Conservation (phyloP, 2,113 vertebrate genomes). For the Gallinago media region DNA sequence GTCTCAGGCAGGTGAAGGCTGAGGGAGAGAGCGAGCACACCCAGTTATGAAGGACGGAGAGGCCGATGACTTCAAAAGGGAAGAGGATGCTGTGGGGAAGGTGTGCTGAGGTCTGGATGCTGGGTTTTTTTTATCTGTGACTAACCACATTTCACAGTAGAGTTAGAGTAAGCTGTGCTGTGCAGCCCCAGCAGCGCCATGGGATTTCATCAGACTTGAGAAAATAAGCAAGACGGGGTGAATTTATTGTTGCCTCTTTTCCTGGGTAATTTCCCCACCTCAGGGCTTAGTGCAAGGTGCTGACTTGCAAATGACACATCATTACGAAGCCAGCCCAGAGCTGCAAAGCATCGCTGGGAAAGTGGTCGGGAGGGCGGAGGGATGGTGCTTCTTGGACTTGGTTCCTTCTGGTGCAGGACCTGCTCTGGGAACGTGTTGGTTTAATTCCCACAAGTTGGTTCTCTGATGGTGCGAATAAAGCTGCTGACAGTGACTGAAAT, state of each 20-base stretch:
- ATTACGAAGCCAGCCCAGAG: conserved; percentile 41
- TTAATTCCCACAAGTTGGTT: conserved; percentile 61
- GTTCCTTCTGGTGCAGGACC: conserved; percentile 23
- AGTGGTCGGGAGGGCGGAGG: background rate
- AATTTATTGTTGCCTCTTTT: conserved; percentile 47
- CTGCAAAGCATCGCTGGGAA: conserved; percentile 57
- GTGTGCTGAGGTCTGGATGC: conserved; percentile 32
- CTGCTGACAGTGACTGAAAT: conserved; percentile 62
- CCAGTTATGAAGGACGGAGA: background rate
- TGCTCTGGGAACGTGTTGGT: conserved; percentile 23
- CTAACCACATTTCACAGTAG: conserved; percentile 37
- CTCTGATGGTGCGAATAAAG: conserved; percentile 42
- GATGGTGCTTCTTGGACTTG: conserved; percentile 37
- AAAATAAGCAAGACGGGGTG: conserved; percentile 35
- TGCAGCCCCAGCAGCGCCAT: background rate
- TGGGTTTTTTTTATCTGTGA: conserved; percentile 23
- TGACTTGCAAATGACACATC: conserved; percentile 70
- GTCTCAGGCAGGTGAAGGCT: conserved; percentile 22
- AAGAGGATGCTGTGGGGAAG: conserved; percentile 50
- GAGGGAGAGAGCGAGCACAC: background rate
- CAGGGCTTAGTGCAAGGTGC: conserved; percentile 52
- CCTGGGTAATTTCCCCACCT: conserved; percentile 63
- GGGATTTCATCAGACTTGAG: conserved; percentile 58
- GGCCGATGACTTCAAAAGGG: conserved; percentile 28
- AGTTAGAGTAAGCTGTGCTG: background rate